Conservation (phyloP, 2,888 invertebrate species). For the Nasonovia ribisnigri region DNA sequence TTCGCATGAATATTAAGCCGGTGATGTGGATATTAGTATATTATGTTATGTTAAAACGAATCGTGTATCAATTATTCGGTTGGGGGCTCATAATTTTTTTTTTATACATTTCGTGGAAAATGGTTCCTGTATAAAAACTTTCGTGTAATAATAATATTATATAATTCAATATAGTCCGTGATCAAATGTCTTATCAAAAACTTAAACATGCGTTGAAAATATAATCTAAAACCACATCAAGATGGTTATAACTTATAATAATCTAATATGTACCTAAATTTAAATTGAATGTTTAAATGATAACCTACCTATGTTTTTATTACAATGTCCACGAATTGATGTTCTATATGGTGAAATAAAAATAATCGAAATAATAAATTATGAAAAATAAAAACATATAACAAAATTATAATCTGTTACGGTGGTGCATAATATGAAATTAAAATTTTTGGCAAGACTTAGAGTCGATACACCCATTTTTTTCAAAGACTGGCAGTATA, state of each 20-base stretch:
- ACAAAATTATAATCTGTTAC: background rate
- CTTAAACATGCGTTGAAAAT: no score
- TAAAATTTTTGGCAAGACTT: background rate
- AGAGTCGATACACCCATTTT: background rate
- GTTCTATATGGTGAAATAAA: background rate
- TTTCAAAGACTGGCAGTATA: no score
- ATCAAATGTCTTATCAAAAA: no score
- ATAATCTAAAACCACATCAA: no score
- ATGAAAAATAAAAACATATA: background rate
- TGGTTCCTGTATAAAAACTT: no score
- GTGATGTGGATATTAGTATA: background rate
- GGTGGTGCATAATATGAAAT: background rate
- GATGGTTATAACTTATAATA: no score
- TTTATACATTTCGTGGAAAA: background rate
- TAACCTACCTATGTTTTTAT: no score
- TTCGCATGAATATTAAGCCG: background rate
- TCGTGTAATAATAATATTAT: background rate
- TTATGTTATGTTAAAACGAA: background rate
- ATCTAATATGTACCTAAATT: no score
- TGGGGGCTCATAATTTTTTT: background rate
- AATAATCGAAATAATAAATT: background rate
- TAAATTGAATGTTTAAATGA: no score
- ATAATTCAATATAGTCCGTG: no score
- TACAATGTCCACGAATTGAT: background rate
- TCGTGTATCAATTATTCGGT: background rate